Percentiles rank a stretch among this genome's conserved stretches.
phyloP scores from a whole-genome alignment of 1,140 invertebrate genomes.

The Aphelinus atriplicis region DNA sequence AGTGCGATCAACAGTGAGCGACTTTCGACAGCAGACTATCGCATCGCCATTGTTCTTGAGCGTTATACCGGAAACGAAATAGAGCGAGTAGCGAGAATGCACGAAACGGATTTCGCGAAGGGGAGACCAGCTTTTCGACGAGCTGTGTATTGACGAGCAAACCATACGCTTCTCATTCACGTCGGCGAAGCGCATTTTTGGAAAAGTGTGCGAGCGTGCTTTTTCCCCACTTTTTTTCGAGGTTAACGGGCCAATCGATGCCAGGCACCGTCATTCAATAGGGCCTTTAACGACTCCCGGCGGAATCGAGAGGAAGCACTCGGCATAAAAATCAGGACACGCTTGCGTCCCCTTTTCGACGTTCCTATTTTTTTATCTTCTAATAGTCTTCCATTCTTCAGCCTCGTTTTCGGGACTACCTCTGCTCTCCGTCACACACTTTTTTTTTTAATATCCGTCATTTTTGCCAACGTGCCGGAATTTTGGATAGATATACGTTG shows the following conservation, averaged over 20 bases:
- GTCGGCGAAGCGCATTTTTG: not conserved
- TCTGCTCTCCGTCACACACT: too few relatives aligned
- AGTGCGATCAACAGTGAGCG: too few relatives aligned
- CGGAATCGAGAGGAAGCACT: slow-evolving; percentile 16
- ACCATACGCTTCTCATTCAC: too few relatives aligned
- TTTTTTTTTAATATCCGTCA: too few relatives aligned
- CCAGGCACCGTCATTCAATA: slow-evolving; percentile 11
- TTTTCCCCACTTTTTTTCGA: not conserved
- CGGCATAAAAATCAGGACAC: slow-evolving; percentile 24
- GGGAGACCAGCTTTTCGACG: not conserved
- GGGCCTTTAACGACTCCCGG: slow-evolving; percentile 18
- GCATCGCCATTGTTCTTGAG: not conserved
- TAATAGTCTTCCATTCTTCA: too few relatives aligned
- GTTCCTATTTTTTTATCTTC: not conserved
- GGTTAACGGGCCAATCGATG: slow-evolving; percentile 13
- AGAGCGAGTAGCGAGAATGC: not conserved
- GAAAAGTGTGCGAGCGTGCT: not conserved
- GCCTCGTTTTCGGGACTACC: too few relatives aligned
- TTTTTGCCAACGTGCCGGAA: too few relatives aligned
- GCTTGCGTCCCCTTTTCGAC: not conserved
- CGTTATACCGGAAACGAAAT: not conserved
- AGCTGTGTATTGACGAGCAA: too few relatives aligned
- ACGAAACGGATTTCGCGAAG: not conserved
- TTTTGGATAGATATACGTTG: too few relatives aligned
- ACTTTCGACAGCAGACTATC: too few relatives aligned